Conservation (phyloP, 2,888 invertebrate genomes). For the Epiblema foenella region DNA sequence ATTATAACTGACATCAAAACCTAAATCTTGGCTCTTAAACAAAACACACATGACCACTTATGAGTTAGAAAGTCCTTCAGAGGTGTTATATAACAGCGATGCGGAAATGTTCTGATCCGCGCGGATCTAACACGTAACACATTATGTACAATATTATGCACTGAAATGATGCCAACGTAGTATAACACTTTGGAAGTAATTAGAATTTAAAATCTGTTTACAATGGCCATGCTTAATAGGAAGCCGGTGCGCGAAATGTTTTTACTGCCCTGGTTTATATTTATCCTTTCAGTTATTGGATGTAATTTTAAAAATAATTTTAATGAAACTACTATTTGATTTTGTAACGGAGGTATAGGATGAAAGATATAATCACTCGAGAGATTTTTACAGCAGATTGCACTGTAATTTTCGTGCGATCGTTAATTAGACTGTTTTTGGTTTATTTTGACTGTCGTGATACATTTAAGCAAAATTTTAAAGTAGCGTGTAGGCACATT, state of each 20-base stretch:
- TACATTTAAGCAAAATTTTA: too few relatives aligned
- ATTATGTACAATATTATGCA: conserved; percentile 43
- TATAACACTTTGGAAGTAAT: conserved; percentile 39
- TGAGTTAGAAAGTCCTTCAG: conserved; percentile 42
- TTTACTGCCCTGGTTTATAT: conserved; percentile 20
- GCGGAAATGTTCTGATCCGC: conserved; percentile 43
- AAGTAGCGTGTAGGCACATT: too few relatives aligned
- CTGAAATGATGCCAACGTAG: conserved; percentile 37
- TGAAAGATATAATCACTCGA: background rate
- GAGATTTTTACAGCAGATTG: background rate
- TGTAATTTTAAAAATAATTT: background rate
- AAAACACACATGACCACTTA: conserved; percentile 33
- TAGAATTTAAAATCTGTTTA: conserved; percentile 37
- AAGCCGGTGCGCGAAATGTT: conserved; percentile 9
- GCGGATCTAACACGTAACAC: conserved; percentile 40
- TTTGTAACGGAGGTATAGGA: background rate
- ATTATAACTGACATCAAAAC: background rate
- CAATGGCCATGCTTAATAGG: background rate
- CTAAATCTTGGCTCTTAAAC: conserved; percentile 20
- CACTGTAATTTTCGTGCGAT: background rate
- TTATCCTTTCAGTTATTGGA: background rate
- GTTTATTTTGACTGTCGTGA: too few relatives aligned
- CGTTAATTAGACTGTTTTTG: background rate
- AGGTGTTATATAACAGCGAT: conserved; percentile 38
- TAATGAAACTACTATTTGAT: background rate